phyloP scores from a whole-genome alignment of 1,140 invertebrate species.

The Caenorhabditis brenneri region DNA sequence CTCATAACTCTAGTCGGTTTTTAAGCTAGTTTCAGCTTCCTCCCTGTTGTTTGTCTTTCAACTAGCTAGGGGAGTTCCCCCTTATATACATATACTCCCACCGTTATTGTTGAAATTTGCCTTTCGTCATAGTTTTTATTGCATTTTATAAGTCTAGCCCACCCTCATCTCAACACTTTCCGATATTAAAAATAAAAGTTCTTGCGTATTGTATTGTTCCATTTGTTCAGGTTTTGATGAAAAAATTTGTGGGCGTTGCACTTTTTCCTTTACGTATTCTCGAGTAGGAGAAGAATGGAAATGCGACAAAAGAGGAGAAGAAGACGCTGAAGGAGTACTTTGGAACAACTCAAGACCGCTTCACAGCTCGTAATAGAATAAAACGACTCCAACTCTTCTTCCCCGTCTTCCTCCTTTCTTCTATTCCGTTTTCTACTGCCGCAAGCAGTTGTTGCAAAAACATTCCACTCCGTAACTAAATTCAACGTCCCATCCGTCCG shows the following conservation, averaged over 20 bases:
- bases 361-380: constrained; percentile 39
- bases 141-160: background rate
- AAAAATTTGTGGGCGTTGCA: background rate
- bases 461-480: constrained; percentile 16
- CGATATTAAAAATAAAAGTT: constrained; percentile 5
- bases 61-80: background rate
- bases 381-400: constrained; percentile 28
- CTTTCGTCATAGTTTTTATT: background rate
- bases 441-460: background rate
- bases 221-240: background rate
- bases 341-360: constrained; percentile 43
- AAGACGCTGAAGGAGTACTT: constrained; percentile 2
- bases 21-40: background rate
- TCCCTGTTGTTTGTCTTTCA: constrained; percentile 25
- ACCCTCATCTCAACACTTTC: background rate
- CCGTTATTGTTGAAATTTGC: background rate
- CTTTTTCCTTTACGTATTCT: background rate
- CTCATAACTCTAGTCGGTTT: background rate
- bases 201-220: background rate
- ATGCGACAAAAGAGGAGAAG: background rate
- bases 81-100: background rate
- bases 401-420: background rate
- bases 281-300: background rate
- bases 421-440: background rate
- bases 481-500: background rate